phyloP scores from a whole-genome alignment of 2,113 vertebrate genomes.

The Delphinapterus leucas region DNA sequence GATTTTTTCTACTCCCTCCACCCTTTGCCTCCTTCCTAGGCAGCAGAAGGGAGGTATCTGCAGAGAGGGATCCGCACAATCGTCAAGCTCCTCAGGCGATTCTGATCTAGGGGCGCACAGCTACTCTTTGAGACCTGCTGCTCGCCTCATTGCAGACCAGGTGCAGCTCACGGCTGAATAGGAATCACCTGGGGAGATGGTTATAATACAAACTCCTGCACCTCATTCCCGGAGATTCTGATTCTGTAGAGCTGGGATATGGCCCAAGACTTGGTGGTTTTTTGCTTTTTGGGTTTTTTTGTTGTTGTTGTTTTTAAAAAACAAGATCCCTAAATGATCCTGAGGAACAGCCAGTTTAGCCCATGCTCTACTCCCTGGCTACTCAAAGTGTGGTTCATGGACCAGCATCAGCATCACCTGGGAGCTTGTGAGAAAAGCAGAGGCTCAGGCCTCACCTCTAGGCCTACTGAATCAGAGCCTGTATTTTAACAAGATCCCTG shows the following conservation, averaged over 20 bases:
- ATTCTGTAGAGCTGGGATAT: conserved; percentile 47
- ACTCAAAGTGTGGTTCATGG: neutral
- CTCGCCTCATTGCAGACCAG: conserved; percentile 55
- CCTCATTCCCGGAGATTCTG: conserved; percentile 56
- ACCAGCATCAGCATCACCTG: neutral
- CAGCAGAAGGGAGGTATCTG: conserved; percentile 53
- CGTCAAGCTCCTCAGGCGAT: conserved; percentile 7
- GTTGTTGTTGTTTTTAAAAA: neutral
- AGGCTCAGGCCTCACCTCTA: neutral
- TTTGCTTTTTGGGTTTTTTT: neutral
- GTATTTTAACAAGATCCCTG: neutral
- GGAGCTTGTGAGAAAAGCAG: conserved; percentile 15
- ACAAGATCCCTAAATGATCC: conserved; percentile 43
- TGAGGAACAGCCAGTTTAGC: conserved; percentile 11
- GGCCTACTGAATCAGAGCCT: neutral
- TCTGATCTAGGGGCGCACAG: neutral
- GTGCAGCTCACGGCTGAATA: conserved; percentile 63
- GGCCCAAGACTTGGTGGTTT: neutral
- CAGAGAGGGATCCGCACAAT: conserved; percentile 8
- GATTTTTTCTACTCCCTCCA: conserved; percentile 44
- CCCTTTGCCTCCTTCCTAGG: conserved; percentile 38
- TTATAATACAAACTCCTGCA: conserved; percentile 65
- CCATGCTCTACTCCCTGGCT: neutral
- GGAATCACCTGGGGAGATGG: conserved; percentile 60
- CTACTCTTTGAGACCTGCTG: conserved; percentile 53